Evolutionary conservation across 2,113 vertebrate species (phyloP), one percentile per base, ranked within the genome.

Genomic region (Arothron firmamentum): DNA sequence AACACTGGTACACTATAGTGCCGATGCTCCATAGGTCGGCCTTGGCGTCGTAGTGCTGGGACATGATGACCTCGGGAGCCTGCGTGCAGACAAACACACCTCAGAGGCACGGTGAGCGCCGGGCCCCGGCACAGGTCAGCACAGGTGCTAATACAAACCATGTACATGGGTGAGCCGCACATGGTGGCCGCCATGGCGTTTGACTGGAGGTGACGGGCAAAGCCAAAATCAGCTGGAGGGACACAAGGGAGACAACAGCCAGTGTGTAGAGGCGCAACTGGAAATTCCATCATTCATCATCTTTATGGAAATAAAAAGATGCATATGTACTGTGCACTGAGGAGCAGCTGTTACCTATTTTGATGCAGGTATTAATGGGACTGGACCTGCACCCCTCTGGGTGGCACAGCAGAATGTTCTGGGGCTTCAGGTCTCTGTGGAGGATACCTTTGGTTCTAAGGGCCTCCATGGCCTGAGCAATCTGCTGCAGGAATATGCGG

Each of bases 51-150:
- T 99, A 99, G 80, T 92, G 94, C 81, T 97, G 94, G 46, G 96
- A 98, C 97, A 96, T 97, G 84, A 99, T 97, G 56, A 99, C 97
- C 82, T 99, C 97, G 0, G 97, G 96, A 61, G 97, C 97, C 96
- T 98, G 85, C 17, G 52, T 11, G 49, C 55, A 66, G 13, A 76
- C 46, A 81, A 72, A 77, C 34, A 75, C 31, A 59, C 60, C 14
- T 66, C 56, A 65, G 18, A 51, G 42, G n/a, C 51, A 59, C 34
- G 64, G 45, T 31, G 42, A 52, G n/a, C 0, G 18, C 45, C 57
- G 59, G 45, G 18, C 31, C 19, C 8, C 53, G 42, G 23, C 19
- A 53, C 21, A 43, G 38, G 5, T 61, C 55, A 63, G 3, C n/a
- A 64, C 15, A 53, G 45, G 38, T 5, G 16, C 43, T 45, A 38